Evolutionary conservation across 2,888 invertebrate species (phyloP), one percentile per base, ranked within the genome.

Genomic region (Ectemnius lituratus): DNA sequence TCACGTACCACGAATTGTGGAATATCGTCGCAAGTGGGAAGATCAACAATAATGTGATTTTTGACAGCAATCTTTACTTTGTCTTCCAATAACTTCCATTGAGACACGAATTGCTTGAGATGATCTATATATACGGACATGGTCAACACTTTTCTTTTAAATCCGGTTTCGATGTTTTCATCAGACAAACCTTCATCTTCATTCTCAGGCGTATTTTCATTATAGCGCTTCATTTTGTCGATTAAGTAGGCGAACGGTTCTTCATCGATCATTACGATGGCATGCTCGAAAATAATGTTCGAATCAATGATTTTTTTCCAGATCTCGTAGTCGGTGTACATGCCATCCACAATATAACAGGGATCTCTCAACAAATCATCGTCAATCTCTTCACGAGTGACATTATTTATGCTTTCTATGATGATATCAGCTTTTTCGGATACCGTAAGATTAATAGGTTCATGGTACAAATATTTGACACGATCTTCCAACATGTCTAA

Each of bases 341-440:
- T 92, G 0, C 92, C 94, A 84, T 94, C 94, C 66, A 95, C 89
- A 75, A 95, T 92, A 92, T 93, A 95, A 80, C 93, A 93, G 20
- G 92, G 92, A 85, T 92, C 76, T 62, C 81, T 80, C 60, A 61
- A 68, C n/a, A 78, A 64, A 45, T 68, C 73, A 1, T 65, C 70
- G n/a, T 78, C 80, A 5, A 85, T 64, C 45, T 70, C 88, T 84
- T 65, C 90, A 87, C 67, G 85, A 67, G 81, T 88, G 78, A 79
- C 87, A 77, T 72, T 87, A 84, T 74, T 89, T 63, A 94, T 88
- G 8, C 87, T 81, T 49, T 85, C 89, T 8, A 85, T 81, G 20
- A 94, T 85, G 86, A 92, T 90, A 72, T 90, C 88, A 75, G 91
- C 88, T 67, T 92, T 70, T 82, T 93, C 92, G 72, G 92, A 92